phyloP scores from a whole-genome alignment of 2,113 vertebrate species.

The Marmota flaviventris region DNA sequence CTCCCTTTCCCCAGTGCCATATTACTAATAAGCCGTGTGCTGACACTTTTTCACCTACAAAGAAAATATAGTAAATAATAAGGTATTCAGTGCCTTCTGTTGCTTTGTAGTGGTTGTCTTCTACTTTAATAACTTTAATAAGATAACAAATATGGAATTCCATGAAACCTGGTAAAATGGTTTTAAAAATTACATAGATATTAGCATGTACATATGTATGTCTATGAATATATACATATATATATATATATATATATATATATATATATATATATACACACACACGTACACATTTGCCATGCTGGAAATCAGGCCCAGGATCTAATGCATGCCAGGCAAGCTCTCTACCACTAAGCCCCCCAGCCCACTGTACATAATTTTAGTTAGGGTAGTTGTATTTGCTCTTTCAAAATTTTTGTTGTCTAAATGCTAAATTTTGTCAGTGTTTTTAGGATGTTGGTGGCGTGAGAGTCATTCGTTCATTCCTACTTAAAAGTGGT shows the following conservation, averaged over 20 bases:
- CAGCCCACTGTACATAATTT: background rate
- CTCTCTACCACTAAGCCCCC: background rate
- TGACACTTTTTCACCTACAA: background rate
- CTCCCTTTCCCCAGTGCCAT: background rate
- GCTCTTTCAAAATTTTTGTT: constrained; percentile 4
- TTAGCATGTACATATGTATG: too few species aligned
- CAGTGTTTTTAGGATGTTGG: constrained; percentile 19
- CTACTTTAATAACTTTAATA: background rate
- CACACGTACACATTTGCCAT: too few species aligned
- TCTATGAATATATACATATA: too few species aligned
- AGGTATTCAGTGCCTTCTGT: background rate
- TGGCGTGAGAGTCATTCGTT: background rate
- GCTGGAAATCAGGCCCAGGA: background rate
- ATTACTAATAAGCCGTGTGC: background rate
- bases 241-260: too few species aligned
- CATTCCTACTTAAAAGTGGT: background rate
- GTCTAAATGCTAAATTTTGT: background rate
- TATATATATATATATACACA: too few species aligned
- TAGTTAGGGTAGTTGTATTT: background rate
- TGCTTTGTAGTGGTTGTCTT: background rate
- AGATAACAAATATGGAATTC: background rate
- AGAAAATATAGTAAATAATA: background rate
- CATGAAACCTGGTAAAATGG: background rate
- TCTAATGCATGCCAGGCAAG: background rate
- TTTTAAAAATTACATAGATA: background rate